These are phyloP conservation scores for Deilephila porcellus DNA, from an alignment of 2,888 invertebrate species.

Conservation along the genomic window DNA sequence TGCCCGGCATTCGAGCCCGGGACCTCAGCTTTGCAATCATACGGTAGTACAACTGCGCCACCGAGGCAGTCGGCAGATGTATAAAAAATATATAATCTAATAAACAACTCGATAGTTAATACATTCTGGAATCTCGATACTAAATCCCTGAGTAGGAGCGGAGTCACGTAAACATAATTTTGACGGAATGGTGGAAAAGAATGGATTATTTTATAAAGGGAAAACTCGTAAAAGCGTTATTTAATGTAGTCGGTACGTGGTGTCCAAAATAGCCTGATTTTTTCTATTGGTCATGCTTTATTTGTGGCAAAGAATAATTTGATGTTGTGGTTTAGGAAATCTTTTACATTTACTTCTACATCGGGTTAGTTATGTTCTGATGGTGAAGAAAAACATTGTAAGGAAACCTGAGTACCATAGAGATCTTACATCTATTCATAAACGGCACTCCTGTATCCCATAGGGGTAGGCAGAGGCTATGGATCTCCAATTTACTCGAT, in stretches of 20 bases:
- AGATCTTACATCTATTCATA: too few relatives aligned
- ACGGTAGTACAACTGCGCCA: too few relatives aligned
- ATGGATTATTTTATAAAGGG: conserved; percentile 33
- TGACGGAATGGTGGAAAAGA: conserved; percentile 36
- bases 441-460: too few relatives aligned
- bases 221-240: conserved; percentile 37
- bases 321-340: not conserved
- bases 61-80: too few relatives aligned
- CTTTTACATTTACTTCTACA: not conserved
- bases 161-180: conserved; percentile 38
- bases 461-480: too few relatives aligned
- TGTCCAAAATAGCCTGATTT: conserved; percentile 29
- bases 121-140: not conserved
- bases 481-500: too few relatives aligned
- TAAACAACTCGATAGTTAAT: too few relatives aligned
- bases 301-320: conserved; percentile 10
- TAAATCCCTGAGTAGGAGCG: conserved; percentile 26
- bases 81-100: not conserved
- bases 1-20: too few relatives aligned
- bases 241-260: conserved; percentile 28
- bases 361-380: too few relatives aligned
- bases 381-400: too few relatives aligned
- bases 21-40: too few relatives aligned
- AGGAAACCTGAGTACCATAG: too few relatives aligned
- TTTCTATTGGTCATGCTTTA: conserved; percentile 18